Evolutionary conservation across 2,797 vertebrate genomes (phyloP), one percentile per base, ranked within the genome.

Genomic region (Clarias fuscus): DNA sequence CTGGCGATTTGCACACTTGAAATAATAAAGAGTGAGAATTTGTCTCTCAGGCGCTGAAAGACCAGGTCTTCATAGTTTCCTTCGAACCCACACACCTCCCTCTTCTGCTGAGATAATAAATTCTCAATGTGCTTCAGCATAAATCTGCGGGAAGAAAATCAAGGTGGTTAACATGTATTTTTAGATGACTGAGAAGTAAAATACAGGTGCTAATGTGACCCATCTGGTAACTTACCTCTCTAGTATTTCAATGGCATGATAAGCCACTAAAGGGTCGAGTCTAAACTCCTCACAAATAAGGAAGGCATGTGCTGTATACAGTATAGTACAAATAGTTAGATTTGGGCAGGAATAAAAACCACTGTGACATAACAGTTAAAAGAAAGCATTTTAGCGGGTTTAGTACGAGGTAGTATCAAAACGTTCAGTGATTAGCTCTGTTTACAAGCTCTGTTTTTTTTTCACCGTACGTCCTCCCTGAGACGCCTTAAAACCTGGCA

Each of bases 1-100:
- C 97, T 99, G 0, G 97, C 97, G n/a, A 99, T 94, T 90, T 98
- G 98, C 58, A 99, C 65, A 22, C 97, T 98, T 0, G 97, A 96
- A 88, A 98, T 94, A 14, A 98, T 87, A 1, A 96, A 93, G 82
- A 98, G 92, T 8, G 94, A 89, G 86, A 97, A 96, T 33, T 94
- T 96, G 53, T 93, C 87, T 13, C 85, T 88, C 8, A 98, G 92
- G 71, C 91, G 90, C 27, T 94, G 92, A 88, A 94, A 95, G 88
- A 94, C 37, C 22, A 87, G 89, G 33, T 92, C 93, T 92, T 95
- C 94, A 1, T 72, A 81, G 83, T 88, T 93, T 71, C 24, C 67
- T 5, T 84, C 86, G 11, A 73, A 85, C 59, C 87, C 84, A 0
- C 84, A 90, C 6, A 30, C 22, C 37, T 88, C 80, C 7, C 86